Evolutionary conservation across 2,888 invertebrate genomes (phyloP), one percentile per base, ranked within the genome.

Genomic region (Tiliacea citrago): DNA sequence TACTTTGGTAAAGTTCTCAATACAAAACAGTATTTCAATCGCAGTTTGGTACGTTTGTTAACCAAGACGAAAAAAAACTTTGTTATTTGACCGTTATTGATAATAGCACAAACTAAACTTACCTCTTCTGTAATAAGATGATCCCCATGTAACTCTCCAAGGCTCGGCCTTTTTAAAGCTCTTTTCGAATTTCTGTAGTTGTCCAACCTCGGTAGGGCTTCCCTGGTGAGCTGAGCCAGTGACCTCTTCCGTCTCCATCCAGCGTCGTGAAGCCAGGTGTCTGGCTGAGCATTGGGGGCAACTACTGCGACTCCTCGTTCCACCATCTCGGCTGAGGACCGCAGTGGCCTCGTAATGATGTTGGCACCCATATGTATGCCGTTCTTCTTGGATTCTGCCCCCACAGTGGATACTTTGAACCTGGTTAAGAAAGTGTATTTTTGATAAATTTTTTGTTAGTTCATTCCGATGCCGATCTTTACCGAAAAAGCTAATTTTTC

Each of bases 71-170:
- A 47, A 0, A 63, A 47, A 29, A 49, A 21, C 9, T 21, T 35
- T 63, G 45, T 45, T 3, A 13, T 18, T 9, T 42, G 5, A 63
- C 21, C 13, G 24, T 45, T 24, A 45, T 18, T 62, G 18, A 18
- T 29, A 29, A 29, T 65, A 21, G 4, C 13, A 35, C 24, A 61
- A 35, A 58, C 21, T 16, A 35, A 68, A 82, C 90, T 84, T 84
- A 95, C 96, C 93, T 96, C 96, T 85, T 96, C 96, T 5, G 92
- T 91, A 21, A 96, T 96, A 9, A 96, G 88, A 85, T 96, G 91
- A 69, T 97, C 97, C 39, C 98, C 98, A 89, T 98, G 98, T 62
- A 99, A 94, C 90, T 98, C 98, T 35, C 98, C 98, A 74, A 99
- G 96, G 42, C 98, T 98, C 1, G 98, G 98, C 82, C 99, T 97